Conservation (phyloP, 2,113 vertebrate genomes). For the Zosterops japonicus region DNA sequence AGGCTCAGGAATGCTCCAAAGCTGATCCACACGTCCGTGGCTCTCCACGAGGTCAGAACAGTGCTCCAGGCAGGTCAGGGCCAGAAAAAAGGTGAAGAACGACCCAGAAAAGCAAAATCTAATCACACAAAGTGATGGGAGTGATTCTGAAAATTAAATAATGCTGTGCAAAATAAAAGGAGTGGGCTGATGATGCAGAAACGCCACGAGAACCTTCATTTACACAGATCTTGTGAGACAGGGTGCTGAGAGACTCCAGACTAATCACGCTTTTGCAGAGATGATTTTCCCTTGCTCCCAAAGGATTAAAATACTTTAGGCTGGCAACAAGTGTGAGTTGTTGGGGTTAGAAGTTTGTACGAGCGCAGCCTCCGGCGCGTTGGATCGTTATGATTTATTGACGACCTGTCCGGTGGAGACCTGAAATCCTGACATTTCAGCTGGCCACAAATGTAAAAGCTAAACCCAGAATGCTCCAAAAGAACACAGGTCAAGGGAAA, state of each 20-base stretch:
- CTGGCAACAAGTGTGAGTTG: not conserved
- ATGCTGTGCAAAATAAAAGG: not conserved
- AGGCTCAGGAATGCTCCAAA: not conserved
- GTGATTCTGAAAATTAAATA: not conserved
- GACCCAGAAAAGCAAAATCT: not conserved
- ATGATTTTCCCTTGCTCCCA: not conserved
- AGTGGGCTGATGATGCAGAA: not conserved
- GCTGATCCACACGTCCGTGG: rapidly evolving
- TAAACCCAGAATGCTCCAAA: not conserved
- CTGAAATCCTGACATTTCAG: not conserved
- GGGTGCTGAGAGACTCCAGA: not conserved
- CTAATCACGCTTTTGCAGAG: not conserved
- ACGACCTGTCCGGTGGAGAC: not conserved
- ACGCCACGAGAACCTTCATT: not conserved
- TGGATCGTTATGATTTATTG: not conserved
- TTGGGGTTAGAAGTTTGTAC: not conserved
- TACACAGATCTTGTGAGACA: not conserved
- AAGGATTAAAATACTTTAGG: not conserved
- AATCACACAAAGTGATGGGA: not conserved
- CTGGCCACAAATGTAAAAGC: not conserved
- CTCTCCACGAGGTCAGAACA: not conserved
- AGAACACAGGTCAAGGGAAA: not conserved
- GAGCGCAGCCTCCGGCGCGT: rapidly evolving
- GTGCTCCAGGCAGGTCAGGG: not conserved
- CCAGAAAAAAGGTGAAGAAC: not conserved